Evolutionary conservation across 2,113 vertebrate genomes (phyloP).

Genomic region (Marmota monax): DNA sequence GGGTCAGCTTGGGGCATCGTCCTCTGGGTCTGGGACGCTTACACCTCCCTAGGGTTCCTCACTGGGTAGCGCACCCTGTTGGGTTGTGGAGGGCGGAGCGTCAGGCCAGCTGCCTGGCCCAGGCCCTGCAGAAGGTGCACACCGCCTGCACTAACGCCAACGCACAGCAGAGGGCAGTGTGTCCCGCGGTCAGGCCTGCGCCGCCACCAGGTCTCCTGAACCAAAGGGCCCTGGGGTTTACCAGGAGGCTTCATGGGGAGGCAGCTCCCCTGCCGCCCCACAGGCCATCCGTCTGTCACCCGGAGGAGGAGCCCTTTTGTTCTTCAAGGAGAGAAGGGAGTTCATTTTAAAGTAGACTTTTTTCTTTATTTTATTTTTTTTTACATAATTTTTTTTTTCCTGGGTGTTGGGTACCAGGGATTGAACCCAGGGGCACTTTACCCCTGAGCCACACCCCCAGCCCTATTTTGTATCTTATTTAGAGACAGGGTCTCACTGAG

Average conservation of each 20-base stretch:
- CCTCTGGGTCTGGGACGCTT: not conserved
- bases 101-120: not conserved
- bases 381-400: too few species aligned
- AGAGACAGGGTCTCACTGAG: too few species aligned
- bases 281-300: not conserved
- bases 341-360: not conserved
- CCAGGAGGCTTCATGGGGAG: conserved; percentile 44
- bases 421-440: too few species aligned
- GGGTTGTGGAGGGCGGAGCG: not conserved
- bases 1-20: not conserved
- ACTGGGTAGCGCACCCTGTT: not conserved
- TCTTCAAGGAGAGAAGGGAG: not conserved
- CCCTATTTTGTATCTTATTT: too few species aligned
- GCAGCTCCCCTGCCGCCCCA: not conserved
- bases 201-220: not conserved
- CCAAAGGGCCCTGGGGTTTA: conserved; percentile 11
- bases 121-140: not conserved
- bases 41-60: not conserved
- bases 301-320: conserved; percentile 18
- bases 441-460: too few species aligned
- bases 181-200: conserved; percentile 12
- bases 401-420: too few species aligned
- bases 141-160: conserved; percentile 50
- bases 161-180: conserved; percentile 87
- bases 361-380: not conserved